Conservation (phyloP, 1,140 invertebrate species). For the Zeugodacus cucurbitae region DNA sequence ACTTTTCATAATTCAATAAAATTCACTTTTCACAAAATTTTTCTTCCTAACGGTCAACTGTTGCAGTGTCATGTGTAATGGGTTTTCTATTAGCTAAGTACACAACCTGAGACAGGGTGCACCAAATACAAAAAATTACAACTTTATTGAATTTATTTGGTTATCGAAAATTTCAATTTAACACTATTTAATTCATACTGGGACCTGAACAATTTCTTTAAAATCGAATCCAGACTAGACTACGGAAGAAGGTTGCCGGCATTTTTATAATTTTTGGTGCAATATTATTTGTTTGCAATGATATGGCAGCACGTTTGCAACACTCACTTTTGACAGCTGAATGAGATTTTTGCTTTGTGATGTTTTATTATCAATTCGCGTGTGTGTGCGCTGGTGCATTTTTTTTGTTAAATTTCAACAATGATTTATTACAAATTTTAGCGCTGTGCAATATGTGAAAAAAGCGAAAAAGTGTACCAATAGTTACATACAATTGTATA, state of each 20-base stretch:
- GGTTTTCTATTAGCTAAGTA: too few relatives aligned
- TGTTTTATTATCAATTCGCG: conserved; percentile 4
- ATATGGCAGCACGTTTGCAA: background rate
- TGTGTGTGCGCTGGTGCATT: background rate
- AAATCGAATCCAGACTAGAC: too few relatives aligned
- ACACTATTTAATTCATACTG: too few relatives aligned
- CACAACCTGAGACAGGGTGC: too few relatives aligned
- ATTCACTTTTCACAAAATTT: background rate
- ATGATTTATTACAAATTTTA: background rate
- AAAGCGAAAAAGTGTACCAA: background rate
- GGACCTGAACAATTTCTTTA: too few relatives aligned
- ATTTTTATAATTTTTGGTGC: too few relatives aligned
- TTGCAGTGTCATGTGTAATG: background rate
- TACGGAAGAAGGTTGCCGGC: too few relatives aligned
- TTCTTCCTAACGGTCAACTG: background rate
- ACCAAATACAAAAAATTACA: too few relatives aligned
- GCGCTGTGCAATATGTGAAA: background rate
- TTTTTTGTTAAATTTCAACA: conserved; percentile 19
- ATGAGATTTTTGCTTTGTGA: background rate
- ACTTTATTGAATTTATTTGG: too few relatives aligned
- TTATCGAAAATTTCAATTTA: too few relatives aligned
- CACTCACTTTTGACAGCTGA: background rate
- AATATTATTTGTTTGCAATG: too few relatives aligned
- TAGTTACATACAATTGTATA: background rate
- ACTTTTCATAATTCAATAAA: background rate